Evolutionary conservation across 1,140 invertebrate species (phyloP).

Genomic region (Papilio machaon): DNA sequence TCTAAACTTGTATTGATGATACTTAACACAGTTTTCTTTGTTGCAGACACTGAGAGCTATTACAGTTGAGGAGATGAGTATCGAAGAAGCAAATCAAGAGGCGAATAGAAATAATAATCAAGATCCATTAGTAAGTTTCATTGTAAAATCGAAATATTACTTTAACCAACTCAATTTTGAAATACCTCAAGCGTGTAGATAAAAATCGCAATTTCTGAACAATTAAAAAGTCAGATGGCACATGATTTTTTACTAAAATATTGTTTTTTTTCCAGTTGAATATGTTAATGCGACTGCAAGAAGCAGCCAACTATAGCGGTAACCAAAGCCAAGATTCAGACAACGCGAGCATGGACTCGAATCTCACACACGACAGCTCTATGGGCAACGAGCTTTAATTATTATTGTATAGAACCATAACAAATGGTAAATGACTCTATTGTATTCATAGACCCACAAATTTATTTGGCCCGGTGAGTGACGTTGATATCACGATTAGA

Average conservation of each 20-base stretch:
- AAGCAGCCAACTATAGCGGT: conserved; percentile 95
- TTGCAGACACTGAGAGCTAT: conserved; percentile 82
- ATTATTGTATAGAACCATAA: neutral
- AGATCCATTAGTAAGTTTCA: conserved; percentile 86
- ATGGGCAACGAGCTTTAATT: conserved; percentile 82
- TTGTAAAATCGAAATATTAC: too few species aligned
- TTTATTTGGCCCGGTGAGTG: neutral
- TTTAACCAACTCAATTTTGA: too few species aligned
- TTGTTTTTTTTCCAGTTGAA: conserved; percentile 86
- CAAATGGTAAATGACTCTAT: neutral
- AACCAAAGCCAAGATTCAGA: conserved; percentile 93
- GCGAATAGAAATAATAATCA: conserved; percentile 78
- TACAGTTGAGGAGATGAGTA: conserved; percentile 85
- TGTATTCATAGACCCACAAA: neutral
- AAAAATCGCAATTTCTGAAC: neutral
- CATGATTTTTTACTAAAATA: neutral
- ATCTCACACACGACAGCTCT: conserved; percentile 85
- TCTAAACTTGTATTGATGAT: too few species aligned
- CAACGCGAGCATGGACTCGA: conserved; percentile 89
- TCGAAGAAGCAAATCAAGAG: conserved; percentile 81
- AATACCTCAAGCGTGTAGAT: too few species aligned
- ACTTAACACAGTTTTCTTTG: conserved; percentile 32
- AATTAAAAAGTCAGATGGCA: neutral
- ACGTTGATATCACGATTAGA: neutral
- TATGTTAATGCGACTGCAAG: conserved; percentile 97